phyloP scores from a whole-genome alignment of 2,113 vertebrate species.

The Ictidomys tridecemlineatus region DNA sequence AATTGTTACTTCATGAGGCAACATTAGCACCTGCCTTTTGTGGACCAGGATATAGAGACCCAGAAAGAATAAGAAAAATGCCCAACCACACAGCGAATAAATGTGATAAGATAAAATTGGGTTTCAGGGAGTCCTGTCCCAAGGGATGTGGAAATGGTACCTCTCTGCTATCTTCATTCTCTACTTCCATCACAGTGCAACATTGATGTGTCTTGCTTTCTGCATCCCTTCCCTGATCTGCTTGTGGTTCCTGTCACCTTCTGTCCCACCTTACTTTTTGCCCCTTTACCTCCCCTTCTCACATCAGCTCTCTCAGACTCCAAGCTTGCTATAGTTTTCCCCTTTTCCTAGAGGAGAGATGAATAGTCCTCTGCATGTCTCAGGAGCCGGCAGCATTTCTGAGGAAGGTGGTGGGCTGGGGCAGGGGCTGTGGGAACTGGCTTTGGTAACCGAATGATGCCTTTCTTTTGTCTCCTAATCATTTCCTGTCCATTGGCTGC shows the following conservation, averaged over 20 bases:
- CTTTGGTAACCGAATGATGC: neutral
- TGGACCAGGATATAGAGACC: neutral
- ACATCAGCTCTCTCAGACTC: neutral
- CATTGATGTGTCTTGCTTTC: neutral
- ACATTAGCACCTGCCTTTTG: neutral
- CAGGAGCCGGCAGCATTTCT: neutral
- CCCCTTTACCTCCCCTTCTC: neutral
- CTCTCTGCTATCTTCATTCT: neutral
- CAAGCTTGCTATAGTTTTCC: neutral
- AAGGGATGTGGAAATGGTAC: too few relatives aligned
- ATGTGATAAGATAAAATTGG: neutral
- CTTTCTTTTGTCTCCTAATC: constrained; percentile 24
- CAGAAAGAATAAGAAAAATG: neutral
- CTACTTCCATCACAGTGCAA: neutral
- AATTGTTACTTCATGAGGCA: neutral
- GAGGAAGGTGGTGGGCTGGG: neutral
- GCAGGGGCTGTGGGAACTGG: neutral
- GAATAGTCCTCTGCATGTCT: rapidly evolving
- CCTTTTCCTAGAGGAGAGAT: neutral
- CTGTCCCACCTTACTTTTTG: too few relatives aligned
- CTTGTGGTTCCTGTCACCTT: neutral
- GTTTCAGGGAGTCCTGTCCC: neutral
- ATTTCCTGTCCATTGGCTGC: constrained; percentile 1
- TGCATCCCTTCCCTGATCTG: neutral
- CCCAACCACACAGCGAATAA: rapidly evolving